These are phyloP conservation scores for Mixornis gularis DNA, from an alignment of 2,113 vertebrate species.

Conservation along the genomic window DNA sequence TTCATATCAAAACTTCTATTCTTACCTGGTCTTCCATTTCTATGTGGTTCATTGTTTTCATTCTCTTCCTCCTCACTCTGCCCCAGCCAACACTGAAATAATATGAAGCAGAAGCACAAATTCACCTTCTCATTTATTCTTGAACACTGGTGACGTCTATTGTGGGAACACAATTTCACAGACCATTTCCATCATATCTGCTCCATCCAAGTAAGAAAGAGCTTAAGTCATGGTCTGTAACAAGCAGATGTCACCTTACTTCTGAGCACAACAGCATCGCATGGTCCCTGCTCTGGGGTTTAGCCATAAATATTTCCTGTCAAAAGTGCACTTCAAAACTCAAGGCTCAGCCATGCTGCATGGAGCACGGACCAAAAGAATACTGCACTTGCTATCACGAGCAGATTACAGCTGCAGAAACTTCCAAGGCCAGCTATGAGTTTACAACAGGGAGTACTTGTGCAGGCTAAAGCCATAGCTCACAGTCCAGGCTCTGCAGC, in stretches of 20 bases:
- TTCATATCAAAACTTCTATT: neutral
- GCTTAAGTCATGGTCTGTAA: neutral
- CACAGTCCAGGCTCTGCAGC: neutral
- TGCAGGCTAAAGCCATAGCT: neutral
- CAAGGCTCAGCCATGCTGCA: neutral
- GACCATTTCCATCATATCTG: neutral
- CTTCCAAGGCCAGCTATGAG: neutral
- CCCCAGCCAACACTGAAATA: neutral
- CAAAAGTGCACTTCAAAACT: neutral
- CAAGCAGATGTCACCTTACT: neutral
- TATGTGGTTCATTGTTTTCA: neutral
- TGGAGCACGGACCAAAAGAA: neutral
- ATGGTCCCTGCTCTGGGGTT: neutral
- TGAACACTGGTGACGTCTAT: neutral
- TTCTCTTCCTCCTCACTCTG: neutral
- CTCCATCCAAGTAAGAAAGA: neutral
- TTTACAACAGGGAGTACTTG: neutral
- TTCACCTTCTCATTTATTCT: neutral
- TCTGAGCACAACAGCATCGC: neutral
- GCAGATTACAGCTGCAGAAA: neutral
- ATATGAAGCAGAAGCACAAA: neutral
- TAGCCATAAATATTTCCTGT: neutral
- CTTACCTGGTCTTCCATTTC: neutral
- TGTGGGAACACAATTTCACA: neutral
- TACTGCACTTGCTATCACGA: neutral